These are phyloP conservation scores for Eulemur rufifrons DNA, from an alignment of 2,113 vertebrate genomes.

Conservation along the genomic window DNA sequence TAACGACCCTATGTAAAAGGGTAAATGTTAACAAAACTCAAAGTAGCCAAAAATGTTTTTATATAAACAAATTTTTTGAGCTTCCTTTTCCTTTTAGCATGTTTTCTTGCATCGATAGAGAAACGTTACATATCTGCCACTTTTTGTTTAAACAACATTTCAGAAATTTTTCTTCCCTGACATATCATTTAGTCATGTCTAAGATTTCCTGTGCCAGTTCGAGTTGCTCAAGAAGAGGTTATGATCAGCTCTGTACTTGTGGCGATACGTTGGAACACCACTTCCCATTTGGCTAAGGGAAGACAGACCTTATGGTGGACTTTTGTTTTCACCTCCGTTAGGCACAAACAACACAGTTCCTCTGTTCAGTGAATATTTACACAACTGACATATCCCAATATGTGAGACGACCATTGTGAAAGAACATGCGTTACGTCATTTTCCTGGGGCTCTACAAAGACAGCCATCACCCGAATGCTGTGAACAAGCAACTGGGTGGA, in stretches of 20 bases:
- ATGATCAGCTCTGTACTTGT: background rate
- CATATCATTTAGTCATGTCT: constrained; percentile 23
- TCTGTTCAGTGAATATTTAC: background rate
- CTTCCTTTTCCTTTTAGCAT: background rate
- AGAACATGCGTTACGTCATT: background rate
- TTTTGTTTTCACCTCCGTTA: background rate
- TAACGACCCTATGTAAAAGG: background rate
- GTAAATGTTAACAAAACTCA: background rate
- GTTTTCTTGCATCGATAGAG: background rate
- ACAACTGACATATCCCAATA: background rate
- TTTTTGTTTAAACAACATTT: constrained; percentile 24
- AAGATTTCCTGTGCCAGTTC: constrained; percentile 20
- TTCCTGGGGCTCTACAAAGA: background rate
- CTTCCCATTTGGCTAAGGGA: constrained; percentile 29
- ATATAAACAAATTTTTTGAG: background rate
- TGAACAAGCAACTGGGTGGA: background rate
- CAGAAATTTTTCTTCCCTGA: constrained; percentile 19
- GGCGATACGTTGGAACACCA: background rate
- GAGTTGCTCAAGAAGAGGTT: constrained; percentile 36
- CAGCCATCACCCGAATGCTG: too few species aligned
- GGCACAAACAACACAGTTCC: background rate
- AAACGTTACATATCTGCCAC: background rate
- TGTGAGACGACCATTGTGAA: background rate
- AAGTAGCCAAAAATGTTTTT: background rate
- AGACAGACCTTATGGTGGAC: background rate